These are phyloP conservation scores for Hypsopygia costalis DNA, from an alignment of 2,888 invertebrate species.

Conservation along the genomic window DNA sequence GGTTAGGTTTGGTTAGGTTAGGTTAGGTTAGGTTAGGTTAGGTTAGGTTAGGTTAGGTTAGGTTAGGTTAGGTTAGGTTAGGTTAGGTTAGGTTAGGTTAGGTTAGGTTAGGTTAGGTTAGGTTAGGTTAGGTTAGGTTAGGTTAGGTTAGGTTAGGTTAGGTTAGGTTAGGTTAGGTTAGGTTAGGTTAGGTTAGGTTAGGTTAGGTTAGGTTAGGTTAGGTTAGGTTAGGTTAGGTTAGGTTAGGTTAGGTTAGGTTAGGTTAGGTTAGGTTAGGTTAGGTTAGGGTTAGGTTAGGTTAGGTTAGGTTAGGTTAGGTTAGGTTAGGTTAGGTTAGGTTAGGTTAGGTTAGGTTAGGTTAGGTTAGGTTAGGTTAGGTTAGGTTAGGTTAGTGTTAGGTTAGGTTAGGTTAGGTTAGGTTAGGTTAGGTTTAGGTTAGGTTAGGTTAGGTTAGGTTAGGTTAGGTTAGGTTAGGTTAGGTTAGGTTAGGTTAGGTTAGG, in stretches of 20 bases:
- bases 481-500: conserved; percentile 12
- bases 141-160: conserved; percentile 12
- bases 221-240: conserved; percentile 9
- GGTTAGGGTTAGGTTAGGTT: conserved; percentile 12
- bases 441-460: conserved; percentile 9
- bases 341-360: conserved; percentile 10
- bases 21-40: conserved; percentile 17
- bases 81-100: conserved; percentile 10
- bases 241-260: conserved; percentile 10
- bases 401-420: conserved; percentile 12
- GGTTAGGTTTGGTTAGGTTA: conserved; percentile 19
- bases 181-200: conserved; percentile 12
- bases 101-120: conserved; percentile 8
- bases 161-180: conserved; percentile 12
- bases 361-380: conserved; percentile 9
- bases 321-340: conserved; percentile 9
- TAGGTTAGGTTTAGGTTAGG: conserved; percentile 10
- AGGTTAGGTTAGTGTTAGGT: conserved; percentile 10
- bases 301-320: conserved; percentile 7
- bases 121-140: conserved; percentile 12
- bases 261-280: conserved; percentile 12
- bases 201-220: conserved; percentile 12
- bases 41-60: conserved; percentile 13
- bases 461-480: conserved; percentile 10
- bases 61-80: conserved; percentile 12